A percentile compares a stretch with the other conserved stretches of the same genome.
Evolutionary conservation across 2,113 vertebrate genomes (phyloP).

Genomic region (Nycticebus coucang): DNA sequence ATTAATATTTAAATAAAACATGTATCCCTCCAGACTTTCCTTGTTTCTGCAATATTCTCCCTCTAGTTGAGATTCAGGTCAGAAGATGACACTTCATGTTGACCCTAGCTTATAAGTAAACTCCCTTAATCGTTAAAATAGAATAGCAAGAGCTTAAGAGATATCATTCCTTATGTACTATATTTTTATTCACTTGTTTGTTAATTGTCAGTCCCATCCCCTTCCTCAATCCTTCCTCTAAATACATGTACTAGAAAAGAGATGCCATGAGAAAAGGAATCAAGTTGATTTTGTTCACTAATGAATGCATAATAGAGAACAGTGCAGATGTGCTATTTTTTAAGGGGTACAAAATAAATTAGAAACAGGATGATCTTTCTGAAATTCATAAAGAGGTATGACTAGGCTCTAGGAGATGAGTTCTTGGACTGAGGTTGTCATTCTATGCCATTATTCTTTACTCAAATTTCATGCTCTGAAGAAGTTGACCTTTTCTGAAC

Average conservation of each 20-base stretch:
- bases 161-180: neutral
- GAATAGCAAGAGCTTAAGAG: neutral
- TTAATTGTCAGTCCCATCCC: too few species aligned
- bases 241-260: neutral
- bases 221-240: neutral
- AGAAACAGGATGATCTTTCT: neutral
- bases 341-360: neutral
- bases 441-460: neutral
- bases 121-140: neutral
- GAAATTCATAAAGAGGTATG: neutral
- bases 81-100: neutral
- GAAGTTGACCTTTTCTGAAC: constrained; percentile 11
- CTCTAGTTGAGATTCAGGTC: neutral
- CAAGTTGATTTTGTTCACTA: neutral
- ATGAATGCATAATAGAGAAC: neutral
- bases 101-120: neutral
- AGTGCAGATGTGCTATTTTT: neutral
- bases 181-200: neutral
- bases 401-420: neutral
- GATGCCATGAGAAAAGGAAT: neutral
- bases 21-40: neutral
- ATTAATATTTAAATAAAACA: neutral
- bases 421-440: neutral
- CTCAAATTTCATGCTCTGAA: neutral
- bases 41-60: neutral